These are phyloP conservation scores for Tragulus kanchil DNA, from an alignment of 2,113 vertebrate species.

Conservation along the genomic window DNA sequence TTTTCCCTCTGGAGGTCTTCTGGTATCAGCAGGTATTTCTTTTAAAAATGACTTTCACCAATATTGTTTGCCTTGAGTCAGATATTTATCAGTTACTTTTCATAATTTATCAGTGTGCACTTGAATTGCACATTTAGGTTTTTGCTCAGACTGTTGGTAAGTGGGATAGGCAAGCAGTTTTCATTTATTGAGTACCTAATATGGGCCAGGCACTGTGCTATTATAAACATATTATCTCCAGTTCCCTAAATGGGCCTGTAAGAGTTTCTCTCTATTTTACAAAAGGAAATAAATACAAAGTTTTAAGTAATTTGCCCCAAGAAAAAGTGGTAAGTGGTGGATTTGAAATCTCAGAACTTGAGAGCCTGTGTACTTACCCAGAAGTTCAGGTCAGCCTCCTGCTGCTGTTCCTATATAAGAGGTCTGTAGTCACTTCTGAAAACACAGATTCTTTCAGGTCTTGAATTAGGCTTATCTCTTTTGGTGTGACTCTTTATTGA, in stretches of 20 bases:
- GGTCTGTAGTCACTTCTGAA: background rate
- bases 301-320: slow-evolving; percentile 3
- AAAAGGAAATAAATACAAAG: background rate
- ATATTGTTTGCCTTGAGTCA: background rate
- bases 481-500: background rate
- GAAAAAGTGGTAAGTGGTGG: background rate
- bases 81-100: background rate
- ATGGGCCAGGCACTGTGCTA: background rate
- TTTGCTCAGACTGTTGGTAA: background rate
- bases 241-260: background rate
- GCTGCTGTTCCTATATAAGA: background rate
- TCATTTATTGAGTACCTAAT: background rate
- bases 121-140: background rate
- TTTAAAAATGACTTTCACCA: slow-evolving; percentile 38
- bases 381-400: background rate
- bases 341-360: background rate
- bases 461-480: background rate
- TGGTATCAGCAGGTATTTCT: slow-evolving; percentile 95
- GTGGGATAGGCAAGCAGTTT: background rate
- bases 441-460: background rate
- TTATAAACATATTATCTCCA: background rate
- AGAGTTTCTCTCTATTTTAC: background rate
- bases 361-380: background rate
- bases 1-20: slow-evolving; percentile 96
- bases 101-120: background rate